Conservation (phyloP, 2,113 vertebrate genomes). For the Falcunculus frontatus region DNA sequence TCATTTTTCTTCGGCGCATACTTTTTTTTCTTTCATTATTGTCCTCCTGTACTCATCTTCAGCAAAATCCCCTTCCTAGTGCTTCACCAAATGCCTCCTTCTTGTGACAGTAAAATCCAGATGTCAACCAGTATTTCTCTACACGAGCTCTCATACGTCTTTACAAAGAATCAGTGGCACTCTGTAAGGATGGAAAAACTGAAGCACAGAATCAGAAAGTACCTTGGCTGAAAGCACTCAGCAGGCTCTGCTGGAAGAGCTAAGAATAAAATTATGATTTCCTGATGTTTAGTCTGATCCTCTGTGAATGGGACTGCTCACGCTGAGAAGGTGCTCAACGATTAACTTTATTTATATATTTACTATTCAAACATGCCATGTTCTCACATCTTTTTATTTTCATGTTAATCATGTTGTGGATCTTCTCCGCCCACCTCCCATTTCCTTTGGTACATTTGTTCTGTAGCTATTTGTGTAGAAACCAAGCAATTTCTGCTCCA, state of each 20-base stretch:
- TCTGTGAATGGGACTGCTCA: neutral
- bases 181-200: neutral
- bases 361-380: neutral
- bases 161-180: neutral
- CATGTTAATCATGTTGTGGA: constrained; percentile 33
- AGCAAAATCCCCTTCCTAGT: neutral
- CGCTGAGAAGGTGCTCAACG: neutral
- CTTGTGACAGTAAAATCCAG: neutral
- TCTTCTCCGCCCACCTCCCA: constrained; percentile 32
- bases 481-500: constrained; percentile 61
- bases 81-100: neutral
- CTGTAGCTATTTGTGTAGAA: constrained; percentile 59
- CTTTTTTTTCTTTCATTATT: neutral
- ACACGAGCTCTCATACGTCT: neutral
- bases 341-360: constrained; percentile 19
- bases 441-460: constrained; percentile 58
- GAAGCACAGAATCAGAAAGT: constrained; percentile 1
- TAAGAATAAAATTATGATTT: constrained; percentile 9
- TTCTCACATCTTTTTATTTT: constrained; percentile 20
- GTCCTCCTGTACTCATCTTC: neutral
- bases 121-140: neutral
- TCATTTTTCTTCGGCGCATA: neutral
- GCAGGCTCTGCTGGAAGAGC: neutral
- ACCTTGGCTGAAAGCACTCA: neutral
- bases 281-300: constrained; percentile 33